A percentile compares a stretch with the other conserved stretches of the same genome.
Evolutionary conservation across 2,888 invertebrate genomes (phyloP).

Genomic region (Sabatieria punctata): DNA sequence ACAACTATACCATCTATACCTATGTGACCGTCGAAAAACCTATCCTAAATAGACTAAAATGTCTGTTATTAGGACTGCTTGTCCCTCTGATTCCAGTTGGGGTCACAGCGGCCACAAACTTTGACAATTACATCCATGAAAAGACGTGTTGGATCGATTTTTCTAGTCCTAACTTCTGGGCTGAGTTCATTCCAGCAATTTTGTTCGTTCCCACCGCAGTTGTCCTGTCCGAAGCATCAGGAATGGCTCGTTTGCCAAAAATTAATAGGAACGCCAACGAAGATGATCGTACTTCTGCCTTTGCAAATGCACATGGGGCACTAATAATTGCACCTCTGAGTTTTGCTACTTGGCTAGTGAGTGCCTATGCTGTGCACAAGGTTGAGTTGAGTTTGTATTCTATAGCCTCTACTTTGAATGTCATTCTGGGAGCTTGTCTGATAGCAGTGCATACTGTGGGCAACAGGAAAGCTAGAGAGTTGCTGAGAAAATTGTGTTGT

Average conservation of each 20-base stretch:
- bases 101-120: neutral
- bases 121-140: neutral
- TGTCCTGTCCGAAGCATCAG: neutral
- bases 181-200: neutral
- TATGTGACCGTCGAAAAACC: neutral
- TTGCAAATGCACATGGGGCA: neutral
- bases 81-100: neutral
- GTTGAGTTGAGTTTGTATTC: neutral
- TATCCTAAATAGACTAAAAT: neutral
- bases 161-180: neutral
- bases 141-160: conserved; percentile 5
- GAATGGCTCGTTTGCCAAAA: neutral
- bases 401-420: neutral
- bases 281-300: neutral
- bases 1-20: neutral
- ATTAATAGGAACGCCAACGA: neutral
- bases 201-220: neutral
- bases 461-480: neutral
- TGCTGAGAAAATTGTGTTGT: neutral
- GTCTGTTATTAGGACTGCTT: neutral
- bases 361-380: conserved; percentile 1
- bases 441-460: neutral
- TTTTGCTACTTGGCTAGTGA: conserved; percentile 1
- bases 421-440: neutral
- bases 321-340: neutral